Conservation (phyloP, 2,113 vertebrate species). For the Triplophysa dalaica region DNA sequence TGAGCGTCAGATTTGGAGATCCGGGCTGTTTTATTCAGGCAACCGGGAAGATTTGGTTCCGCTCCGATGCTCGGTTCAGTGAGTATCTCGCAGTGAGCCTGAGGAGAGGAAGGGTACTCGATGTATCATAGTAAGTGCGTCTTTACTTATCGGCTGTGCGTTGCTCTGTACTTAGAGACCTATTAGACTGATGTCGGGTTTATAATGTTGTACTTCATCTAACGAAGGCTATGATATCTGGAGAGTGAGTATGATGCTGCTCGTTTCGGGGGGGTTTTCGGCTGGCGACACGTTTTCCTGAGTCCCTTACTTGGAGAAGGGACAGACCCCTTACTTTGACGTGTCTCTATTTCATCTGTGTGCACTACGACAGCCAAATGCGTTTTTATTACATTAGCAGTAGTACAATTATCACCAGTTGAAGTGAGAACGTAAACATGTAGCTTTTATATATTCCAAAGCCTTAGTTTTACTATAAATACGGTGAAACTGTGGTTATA, state of each 20-base stretch:
- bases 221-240: neutral
- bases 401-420: neutral
- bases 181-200: constrained; percentile 56
- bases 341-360: neutral
- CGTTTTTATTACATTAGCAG: neutral
- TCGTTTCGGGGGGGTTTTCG: constrained; percentile 21
- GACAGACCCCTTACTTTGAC: constrained; percentile 6
- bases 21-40: constrained; percentile 66
- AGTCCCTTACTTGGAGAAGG: neutral
- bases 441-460: no score
- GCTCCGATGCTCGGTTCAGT: constrained; percentile 73
- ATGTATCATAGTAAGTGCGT: constrained; percentile 67
- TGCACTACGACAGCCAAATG: neutral
- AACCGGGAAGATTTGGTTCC: constrained; percentile 74
- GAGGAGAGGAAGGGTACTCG: constrained; percentile 53
- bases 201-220: neutral
- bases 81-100: constrained; percentile 60
- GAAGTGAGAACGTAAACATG: neutral
- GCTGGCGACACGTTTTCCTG: neutral
- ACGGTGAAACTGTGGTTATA: no score
- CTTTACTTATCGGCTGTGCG: constrained; percentile 58
- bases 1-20: constrained; percentile 63
- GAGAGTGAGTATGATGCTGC: constrained; percentile 43
- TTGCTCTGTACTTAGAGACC: constrained; percentile 44
- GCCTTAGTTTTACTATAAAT: no score